Evolutionary conservation across 2,888 invertebrate species (phyloP), one percentile per base, ranked within the genome.

Genomic region (Acrobasis suavella): DNA sequence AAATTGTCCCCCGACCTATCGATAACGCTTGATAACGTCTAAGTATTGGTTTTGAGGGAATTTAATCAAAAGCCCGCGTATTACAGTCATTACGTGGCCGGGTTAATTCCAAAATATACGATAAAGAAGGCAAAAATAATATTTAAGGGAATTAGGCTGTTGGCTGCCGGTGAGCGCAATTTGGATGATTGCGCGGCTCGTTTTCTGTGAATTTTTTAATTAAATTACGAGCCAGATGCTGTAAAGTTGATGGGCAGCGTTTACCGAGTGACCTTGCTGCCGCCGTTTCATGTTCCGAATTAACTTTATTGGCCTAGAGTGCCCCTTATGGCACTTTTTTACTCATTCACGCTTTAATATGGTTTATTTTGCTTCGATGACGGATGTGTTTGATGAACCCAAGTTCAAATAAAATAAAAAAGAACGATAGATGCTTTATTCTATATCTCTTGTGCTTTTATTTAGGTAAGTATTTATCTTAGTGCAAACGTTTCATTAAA

Each of bases 181-280:
- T 90, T 89, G 81, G 86, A 81, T 83, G 87, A 91, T 91, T 90
- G 87, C 85, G 79, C 75, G 78, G 81, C 78, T 79, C 77, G 83
- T 86, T 84, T 92, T 91, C 92, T 86, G 88, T 89, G 92, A 91
- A 91, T 90, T 92, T 91, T 90, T 90, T 90, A 91, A 92, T 92
- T 91, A 88, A 92, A 92, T 92, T 92, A 92, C 82, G 87, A 84
- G 73, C 79, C 80, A 86, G 86, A 84, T 86, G 89, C 82, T 85
- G 85, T 82, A 80, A 81, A 83, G 78, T 79, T 86, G 82, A 86
- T 86, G 82, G 78, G 77, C 66, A 72, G 69, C 77, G 73, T 78
- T 83, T 81, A 76, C 74, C 66, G 14, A n/a, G 46, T 46, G 46
- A 46, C 46, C 46, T 46, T 46, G n/a, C 56, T 42, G 17, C 64